phyloP scores from a whole-genome alignment of 1,140 invertebrate genomes.

The Phocides pigmalion region DNA sequence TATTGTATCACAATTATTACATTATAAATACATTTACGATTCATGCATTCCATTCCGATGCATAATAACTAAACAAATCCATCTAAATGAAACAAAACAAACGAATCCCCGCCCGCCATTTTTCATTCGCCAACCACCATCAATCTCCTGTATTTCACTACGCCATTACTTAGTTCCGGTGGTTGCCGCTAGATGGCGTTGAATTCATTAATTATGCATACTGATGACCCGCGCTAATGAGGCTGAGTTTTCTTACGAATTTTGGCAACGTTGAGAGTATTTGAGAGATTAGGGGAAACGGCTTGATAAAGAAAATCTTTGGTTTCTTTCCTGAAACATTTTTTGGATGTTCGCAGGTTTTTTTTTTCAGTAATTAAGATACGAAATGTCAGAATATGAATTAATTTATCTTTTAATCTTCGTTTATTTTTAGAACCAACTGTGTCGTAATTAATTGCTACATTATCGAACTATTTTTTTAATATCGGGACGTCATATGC shows the following conservation, averaged over 20 bases:
- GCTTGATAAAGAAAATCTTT: conserved; percentile 48
- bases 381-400: not conserved
- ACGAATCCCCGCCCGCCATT: conserved; percentile 48
- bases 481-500: no score
- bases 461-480: no score
- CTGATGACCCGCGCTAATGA: conserved; percentile 84
- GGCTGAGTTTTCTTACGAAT: conserved; percentile 66
- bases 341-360: conserved; percentile 3
- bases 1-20: no score
- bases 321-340: not conserved
- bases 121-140: conserved; percentile 53
- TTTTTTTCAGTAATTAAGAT: conserved; percentile 2
- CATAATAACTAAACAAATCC: conserved; percentile 1
- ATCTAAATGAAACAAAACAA: conserved; percentile 33
- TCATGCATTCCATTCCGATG: no score
- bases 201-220: conserved; percentile 85
- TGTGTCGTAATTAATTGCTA: no score
- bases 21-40: no score
- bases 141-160: conserved; percentile 59
- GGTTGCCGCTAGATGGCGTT: conserved; percentile 65
- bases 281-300: conserved; percentile 51
- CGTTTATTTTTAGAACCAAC: no score
- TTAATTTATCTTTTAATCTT: not conserved
- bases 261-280: conserved; percentile 56
- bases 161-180: conserved; percentile 65